Base-by-base conservation (phyloP, 2,797 vertebrate species). In the Periparus ater region DNA sequence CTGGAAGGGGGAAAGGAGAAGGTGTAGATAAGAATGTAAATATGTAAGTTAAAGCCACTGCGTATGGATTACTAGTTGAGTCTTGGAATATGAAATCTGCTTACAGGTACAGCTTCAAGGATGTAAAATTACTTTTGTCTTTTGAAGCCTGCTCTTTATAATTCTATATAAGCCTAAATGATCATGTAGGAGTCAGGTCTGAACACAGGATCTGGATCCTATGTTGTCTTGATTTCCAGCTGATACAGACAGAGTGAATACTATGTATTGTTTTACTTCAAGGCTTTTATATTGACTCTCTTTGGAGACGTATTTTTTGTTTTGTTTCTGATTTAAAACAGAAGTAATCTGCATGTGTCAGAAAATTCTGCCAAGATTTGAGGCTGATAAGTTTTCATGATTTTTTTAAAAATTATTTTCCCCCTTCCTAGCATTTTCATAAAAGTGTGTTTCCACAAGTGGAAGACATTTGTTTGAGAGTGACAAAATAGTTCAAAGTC, bases 181-280 rank as follows among this genome's bases (percentile, higher is more conserved):
- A 71, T 89, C 85, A 44, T 19, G 19, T 73, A 61, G 71, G 54
- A 96, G 83, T 95, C 93, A 89, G 85, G 76, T 71, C 86, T 91
- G 88, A 95, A 54, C 48, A 54, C 36, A 77, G 50, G 75, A 58
- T 91, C 86, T 92, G 92, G 86, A 68, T 58, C 53, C 91, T 90
- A 26, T 94, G 47, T 82, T 94, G 58, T 96, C 45, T 95, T 13
- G 81, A 80, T 96, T 97, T 97, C 92, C 95, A 97, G 84, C 90
- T 96, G 75, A 80, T 95, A 83, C 88, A 94, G 91, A 79, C 85
- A 87, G 78, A 96, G 96, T 96, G 62, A 98, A 98, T 98, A 98
- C 97, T 97, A 67, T 98, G 97, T 98, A 97, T 98, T 98, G 97
- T 78, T 96, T 95, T 92, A 87, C 79, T 86, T 73, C 61, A 77